A percentile compares a stretch with the other conserved stretches of the same genome.
These are phyloP conservation scores for Caradrina clavipalpis DNA, from an alignment of 2,888 invertebrate species.

Conservation along the genomic window DNA sequence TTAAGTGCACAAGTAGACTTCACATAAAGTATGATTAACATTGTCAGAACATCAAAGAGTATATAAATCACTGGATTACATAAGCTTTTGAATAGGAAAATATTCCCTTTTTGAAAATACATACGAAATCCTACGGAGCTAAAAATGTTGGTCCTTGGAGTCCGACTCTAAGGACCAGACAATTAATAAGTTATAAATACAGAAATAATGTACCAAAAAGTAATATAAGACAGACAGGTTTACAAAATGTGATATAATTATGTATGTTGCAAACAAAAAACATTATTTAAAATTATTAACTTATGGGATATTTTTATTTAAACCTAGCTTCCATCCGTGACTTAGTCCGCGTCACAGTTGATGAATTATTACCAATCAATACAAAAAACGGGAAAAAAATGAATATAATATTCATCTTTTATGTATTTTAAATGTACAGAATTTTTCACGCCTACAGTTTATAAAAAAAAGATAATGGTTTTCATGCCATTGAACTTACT, in stretches of 20 bases:
- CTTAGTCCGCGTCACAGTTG: too few relatives aligned
- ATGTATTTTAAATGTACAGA: too few relatives aligned
- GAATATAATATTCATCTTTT: too few relatives aligned
- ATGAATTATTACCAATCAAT: too few relatives aligned
- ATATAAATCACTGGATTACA: background rate
- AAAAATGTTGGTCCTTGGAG: background rate
- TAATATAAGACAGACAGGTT: background rate
- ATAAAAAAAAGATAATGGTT: too few relatives aligned
- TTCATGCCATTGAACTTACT: background rate
- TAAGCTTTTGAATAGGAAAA: constrained; percentile 4
- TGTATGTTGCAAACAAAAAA: too few relatives aligned
- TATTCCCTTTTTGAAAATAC: background rate
- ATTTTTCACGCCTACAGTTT: too few relatives aligned
- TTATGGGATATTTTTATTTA: too few relatives aligned
- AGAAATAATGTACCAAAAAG: background rate
- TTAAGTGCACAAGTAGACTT: constrained; percentile 7
- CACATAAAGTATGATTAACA: constrained; percentile 18
- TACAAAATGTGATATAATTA: too few relatives aligned
- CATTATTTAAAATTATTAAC: too few relatives aligned
- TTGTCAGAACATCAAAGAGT: constrained; percentile 7
- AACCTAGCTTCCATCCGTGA: too few relatives aligned
- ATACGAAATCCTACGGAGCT: background rate
- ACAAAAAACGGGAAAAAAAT: too few relatives aligned
- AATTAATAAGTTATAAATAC: background rate
- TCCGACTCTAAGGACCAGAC: background rate